Evolutionary conservation across 64 coral and sea anemone genomes (phyloP), one percentile per base, ranked within the genome.

Genomic region (Pocillopora verrucosa): DNA sequence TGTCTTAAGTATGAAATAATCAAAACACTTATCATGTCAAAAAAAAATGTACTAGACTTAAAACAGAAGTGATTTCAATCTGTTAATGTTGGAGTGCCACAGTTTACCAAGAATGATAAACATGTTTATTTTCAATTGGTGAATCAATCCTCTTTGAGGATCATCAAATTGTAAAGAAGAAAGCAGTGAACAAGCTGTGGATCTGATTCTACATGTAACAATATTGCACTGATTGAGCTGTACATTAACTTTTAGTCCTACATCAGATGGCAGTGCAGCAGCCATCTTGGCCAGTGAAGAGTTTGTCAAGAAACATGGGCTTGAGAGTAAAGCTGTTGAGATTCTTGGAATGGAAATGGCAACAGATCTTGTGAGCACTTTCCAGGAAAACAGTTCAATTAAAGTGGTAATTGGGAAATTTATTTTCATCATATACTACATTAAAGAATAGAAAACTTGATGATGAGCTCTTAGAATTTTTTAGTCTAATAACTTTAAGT

Each of bases 291-390:
- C 91, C 16, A 99, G 91, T 91, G 94, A 95, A 89, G 94, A 91
- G 60, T 99, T 99, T 81, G 82, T 99, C 6, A 93, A 91, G 56
- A 92, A 75, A 72, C 89, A 93, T 22, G 68, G 72, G 14, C 69
- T 92, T 10, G 76, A 95, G 58, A 60, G 56, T 36, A 92, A 95
- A 89, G 89, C 93, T 34, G 89, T 99, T 6, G 97, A 99, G 70
- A 93, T 99, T 26, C 56, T 99, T 84, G 97, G 94, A 67, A 95
- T 99, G 91, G 97, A 99, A 77, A 99, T 99, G 97, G 97, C 97
- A 22, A 99, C 97, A 58, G 97, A 99, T 76, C 76, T 99, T 22
- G 76, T 62, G 0, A 99, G 97, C 75, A 99, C 90, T 19, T 99
- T 99, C 81, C 20, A 93, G 17, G 97, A 99, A 34, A 93, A 95